Evolutionary conservation across 2,113 vertebrate species (phyloP), one percentile per base, ranked within the genome.

Genomic region (Gallinago media): DNA sequence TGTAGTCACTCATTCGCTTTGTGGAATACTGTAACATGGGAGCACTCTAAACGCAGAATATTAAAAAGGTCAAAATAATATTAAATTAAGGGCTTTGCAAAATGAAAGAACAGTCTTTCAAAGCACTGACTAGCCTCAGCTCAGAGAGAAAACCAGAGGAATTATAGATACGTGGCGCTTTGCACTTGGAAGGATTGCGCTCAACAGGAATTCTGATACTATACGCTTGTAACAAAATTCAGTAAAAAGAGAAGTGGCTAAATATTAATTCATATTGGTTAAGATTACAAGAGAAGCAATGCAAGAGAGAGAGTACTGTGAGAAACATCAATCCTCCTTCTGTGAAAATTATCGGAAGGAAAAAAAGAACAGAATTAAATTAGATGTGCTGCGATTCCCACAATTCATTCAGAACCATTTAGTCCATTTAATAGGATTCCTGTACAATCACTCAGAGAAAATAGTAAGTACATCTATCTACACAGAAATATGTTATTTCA

Each of bases 61-160:
- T 92, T 96, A 92, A 95, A 97, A 97, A 93, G 83, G 87, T 96
- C 96, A 97, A 86, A 96, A 93, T 76, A 86, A 82, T 82, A 93
- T 74, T 92, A 87, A 94, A 96, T 67, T 46, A 31, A 59, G 26
- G 55, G 80, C 85, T 96, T 96, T 95, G 68, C 81, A 94, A 54
- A 97, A 97, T 90, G 63, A 80, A 80, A 95, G 62, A 8, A 27
- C 17, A 32, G 14, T 17, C 13, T 83, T 90, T 74, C 19, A 68
- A 80, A 89, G 72, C 73, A 15, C 21, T 59, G 56, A 3, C 47
- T 85, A 52, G 71, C 22, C 79, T 79, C 78, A 63, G 66, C 63
- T 90, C 36, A 18, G 12, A 50, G 18, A 67, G 59, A 40, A 58
- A 76, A 56, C 1, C 44, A 91, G 85, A 88, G 59, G 58, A 95